Evolutionary conservation across 2,888 invertebrate genomes (phyloP).

Genomic region (Zele albiditarsus): DNA sequence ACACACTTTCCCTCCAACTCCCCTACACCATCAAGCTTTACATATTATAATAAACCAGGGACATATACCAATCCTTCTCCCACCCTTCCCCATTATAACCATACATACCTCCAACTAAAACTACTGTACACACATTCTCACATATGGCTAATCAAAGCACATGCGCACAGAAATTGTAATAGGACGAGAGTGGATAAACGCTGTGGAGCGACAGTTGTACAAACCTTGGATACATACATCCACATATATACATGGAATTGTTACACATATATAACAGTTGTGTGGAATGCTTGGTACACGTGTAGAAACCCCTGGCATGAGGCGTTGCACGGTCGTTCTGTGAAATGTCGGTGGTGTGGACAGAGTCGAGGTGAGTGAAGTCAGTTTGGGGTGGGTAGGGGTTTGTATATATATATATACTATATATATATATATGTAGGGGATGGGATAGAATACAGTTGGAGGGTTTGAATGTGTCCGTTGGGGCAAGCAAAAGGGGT

Average conservation of each 20-base stretch:
- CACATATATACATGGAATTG: constrained; percentile 3
- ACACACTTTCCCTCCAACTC: too few relatives aligned
- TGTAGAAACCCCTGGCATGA: constrained; percentile 48
- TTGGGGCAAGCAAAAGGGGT: constrained; percentile 40
- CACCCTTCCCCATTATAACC: too few relatives aligned
- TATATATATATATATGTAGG: neutral
- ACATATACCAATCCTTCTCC: too few relatives aligned
- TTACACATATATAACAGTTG: constrained; percentile 8
- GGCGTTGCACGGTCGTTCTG: constrained; percentile 45
- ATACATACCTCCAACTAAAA: too few relatives aligned
- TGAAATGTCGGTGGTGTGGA: constrained; percentile 25
- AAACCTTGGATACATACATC: neutral
- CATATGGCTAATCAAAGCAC: constrained; percentile 27
- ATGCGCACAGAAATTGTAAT: constrained; percentile 23
- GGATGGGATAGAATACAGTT: constrained; percentile 27
- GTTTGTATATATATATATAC: neutral
- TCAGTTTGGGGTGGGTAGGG: constrained; percentile 30
- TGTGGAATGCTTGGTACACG: constrained; percentile 48
- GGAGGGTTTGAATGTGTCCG: constrained; percentile 39
- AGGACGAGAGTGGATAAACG: constrained; percentile 27
- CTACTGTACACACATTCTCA: too few relatives aligned
- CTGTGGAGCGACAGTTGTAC: constrained; percentile 11
- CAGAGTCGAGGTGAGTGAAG: constrained; percentile 36
- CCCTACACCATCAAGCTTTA: neutral
- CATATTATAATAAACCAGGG: neutral